phyloP scores from a whole-genome alignment of 1,140 invertebrate genomes.

The Telenomus remus region DNA sequence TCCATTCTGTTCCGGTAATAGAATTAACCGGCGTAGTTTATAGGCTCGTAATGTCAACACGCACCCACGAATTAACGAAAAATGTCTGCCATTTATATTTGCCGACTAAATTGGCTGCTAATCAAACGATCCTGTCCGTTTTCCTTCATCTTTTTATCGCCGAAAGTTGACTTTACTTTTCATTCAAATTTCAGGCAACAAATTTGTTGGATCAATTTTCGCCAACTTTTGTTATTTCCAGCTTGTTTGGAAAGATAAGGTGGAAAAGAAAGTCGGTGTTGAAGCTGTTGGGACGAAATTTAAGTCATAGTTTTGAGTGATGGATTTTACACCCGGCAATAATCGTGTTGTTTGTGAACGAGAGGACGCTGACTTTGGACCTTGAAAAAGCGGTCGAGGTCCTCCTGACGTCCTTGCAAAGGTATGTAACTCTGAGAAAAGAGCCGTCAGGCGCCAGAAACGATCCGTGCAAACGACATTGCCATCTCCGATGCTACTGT shows the following conservation, averaged over 20 bases:
- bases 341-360: conserved; percentile 12
- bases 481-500: conserved; percentile 44
- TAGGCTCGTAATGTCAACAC: conserved; percentile 35
- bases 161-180: neutral
- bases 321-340: neutral
- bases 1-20: conserved; percentile 44
- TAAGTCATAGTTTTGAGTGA: no score
- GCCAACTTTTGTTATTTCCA: no score
- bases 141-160: conserved; percentile 38
- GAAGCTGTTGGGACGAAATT: no score
- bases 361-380: conserved; percentile 56
- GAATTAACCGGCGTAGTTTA: conserved; percentile 37
- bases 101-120: conserved; percentile 37
- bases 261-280: no score
- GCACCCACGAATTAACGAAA: conserved; percentile 45
- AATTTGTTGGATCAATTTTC: no score
- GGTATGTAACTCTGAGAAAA: conserved; percentile 51
- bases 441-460: conserved; percentile 35
- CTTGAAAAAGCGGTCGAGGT: conserved; percentile 59
- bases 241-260: no score
- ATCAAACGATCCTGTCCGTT: conserved; percentile 44
- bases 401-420: conserved; percentile 57
- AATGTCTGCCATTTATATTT: conserved; percentile 42
- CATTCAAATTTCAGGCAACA: no score
- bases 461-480: conserved; percentile 43